Conservation (phyloP, 92 coral and sea anemone species). For the Desmophyllum pertusum region DNA sequence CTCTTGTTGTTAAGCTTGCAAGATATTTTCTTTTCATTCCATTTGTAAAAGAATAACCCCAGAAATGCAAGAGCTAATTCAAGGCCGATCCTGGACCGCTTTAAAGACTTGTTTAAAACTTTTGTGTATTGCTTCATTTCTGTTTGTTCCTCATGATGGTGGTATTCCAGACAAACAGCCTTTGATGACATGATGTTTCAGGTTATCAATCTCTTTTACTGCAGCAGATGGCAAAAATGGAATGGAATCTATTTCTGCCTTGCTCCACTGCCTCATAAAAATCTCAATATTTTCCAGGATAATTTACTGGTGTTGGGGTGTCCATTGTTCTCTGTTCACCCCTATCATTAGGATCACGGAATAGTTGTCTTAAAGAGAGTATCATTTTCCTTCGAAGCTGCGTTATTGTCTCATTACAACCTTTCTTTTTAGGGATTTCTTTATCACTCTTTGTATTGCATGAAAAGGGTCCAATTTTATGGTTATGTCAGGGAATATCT, state of each 20-base stretch:
- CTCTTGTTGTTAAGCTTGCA: conserved; percentile 21
- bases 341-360: conserved; percentile 57
- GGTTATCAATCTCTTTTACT: conserved; percentile 50
- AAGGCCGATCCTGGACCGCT: conserved; percentile 63
- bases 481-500: conserved; percentile 43
- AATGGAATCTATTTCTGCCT: conserved; percentile 46
- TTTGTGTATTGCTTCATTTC: conserved; percentile 68
- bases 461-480: conserved; percentile 58
- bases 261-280: conserved; percentile 62
- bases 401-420: conserved; percentile 61
- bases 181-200: conserved; percentile 45
- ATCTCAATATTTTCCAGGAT: conserved; percentile 58
- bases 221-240: conserved; percentile 59
- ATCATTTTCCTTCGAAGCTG: conserved; percentile 64
- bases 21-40: conserved; percentile 66
- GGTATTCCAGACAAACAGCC: conserved; percentile 69
- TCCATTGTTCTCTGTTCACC: conserved; percentile 72
- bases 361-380: conserved; percentile 33
- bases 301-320: conserved; percentile 68
- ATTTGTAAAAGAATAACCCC: conserved; percentile 62
- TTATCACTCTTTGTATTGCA: conserved; percentile 65
- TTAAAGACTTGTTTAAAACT: conserved; percentile 51
- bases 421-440: conserved; percentile 62
- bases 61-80: conserved; percentile 57
- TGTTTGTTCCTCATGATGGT: conserved; percentile 63